Percentiles rank a stretch among this genome's conserved stretches.
Conservation (phyloP, 2,797 vertebrate species). For the Crax fasciolata region DNA sequence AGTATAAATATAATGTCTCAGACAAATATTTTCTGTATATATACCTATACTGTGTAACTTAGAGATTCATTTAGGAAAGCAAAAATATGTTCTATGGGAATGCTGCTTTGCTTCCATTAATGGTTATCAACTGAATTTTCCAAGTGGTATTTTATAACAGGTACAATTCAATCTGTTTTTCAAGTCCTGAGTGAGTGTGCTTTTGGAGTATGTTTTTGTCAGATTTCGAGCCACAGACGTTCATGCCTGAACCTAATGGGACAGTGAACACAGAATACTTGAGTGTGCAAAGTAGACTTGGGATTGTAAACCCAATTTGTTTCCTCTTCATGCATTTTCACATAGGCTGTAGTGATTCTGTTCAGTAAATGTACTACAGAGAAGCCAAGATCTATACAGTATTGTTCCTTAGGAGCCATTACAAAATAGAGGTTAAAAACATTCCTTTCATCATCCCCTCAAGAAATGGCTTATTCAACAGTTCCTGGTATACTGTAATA, state of each 20-base stretch:
- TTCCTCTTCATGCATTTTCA: background rate
- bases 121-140: slow-evolving; percentile 24
- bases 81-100: background rate
- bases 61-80: slow-evolving; percentile 1
- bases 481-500: slow-evolving; percentile 41
- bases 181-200: background rate
- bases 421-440: slow-evolving; percentile 51
- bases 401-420: slow-evolving; percentile 42
- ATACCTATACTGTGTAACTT: background rate
- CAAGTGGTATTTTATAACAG: background rate
- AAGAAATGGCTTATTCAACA: slow-evolving; percentile 53
- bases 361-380: background rate
- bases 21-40: slow-evolving; percentile 9
- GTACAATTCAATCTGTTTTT: slow-evolving; percentile 7
- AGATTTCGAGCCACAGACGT: background rate
- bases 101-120: slow-evolving; percentile 13
- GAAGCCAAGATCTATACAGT: background rate
- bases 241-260: background rate
- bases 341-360: background rate
- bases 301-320: background rate
- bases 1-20: background rate
- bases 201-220: background rate
- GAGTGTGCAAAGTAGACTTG: background rate
- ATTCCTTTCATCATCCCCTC: slow-evolving; percentile 49
- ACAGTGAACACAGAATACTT: background rate